A percentile compares a stretch with the other conserved stretches of the same genome.
Evolutionary conservation across 2,113 vertebrate species (phyloP).

Genomic region (Papio anubis): DNA sequence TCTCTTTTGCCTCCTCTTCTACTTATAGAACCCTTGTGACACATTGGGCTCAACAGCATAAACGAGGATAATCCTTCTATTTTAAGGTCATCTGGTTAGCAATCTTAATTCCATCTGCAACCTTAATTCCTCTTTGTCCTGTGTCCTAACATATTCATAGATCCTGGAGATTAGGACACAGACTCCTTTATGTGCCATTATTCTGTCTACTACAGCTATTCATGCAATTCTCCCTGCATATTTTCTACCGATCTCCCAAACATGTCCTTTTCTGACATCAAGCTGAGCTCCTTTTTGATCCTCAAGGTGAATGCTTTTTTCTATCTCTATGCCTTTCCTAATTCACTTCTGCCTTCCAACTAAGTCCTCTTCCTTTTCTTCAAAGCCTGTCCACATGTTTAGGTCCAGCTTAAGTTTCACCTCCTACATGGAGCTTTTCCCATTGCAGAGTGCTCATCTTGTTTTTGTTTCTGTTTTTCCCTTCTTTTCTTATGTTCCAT

Average conservation of each 20-base stretch:
- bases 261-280: not conserved
- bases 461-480: not conserved
- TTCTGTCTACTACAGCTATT: not conserved
- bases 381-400: not conserved
- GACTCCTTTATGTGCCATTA: not conserved
- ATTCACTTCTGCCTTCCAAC: not conserved
- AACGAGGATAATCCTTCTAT: not conserved
- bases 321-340: not conserved
- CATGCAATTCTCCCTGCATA: too few relatives aligned
- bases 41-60: not conserved
- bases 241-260: not conserved
- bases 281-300: not conserved
- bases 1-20: not conserved
- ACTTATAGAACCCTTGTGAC: not conserved
- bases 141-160: not conserved
- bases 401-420: not conserved
- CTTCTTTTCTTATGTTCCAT: not conserved
- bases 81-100: not conserved
- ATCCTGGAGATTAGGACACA: not conserved
- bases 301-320: not conserved
- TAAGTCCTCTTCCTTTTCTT: not conserved
- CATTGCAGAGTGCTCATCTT: not conserved
- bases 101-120: not conserved
- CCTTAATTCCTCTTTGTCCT: not conserved
- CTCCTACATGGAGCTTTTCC: not conserved